Evolutionary conservation across 2,113 vertebrate genomes (phyloP).

Genomic region (Eurystomus gularis): DNA sequence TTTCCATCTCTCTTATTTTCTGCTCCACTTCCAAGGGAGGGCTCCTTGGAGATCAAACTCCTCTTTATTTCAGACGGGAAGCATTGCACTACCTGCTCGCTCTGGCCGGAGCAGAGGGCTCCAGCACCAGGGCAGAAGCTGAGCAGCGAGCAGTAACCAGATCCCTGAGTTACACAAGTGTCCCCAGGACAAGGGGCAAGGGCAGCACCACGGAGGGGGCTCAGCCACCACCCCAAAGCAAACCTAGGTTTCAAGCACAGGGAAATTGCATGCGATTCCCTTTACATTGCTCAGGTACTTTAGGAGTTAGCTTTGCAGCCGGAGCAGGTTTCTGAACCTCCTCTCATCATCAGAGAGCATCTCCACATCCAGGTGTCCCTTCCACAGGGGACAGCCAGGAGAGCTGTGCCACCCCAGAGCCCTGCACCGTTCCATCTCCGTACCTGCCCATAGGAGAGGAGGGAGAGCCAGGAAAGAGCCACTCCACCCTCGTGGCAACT

Average conservation of each 20-base stretch:
- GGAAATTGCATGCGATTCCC: neutral
- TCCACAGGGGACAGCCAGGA: neutral
- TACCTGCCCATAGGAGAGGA: neutral
- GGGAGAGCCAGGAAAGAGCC: neutral
- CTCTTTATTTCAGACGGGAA: rapidly evolving
- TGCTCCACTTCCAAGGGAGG: neutral
- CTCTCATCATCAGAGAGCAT: rapidly evolving
- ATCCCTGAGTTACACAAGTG: neutral
- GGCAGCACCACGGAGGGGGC: neutral
- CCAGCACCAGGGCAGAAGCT: neutral
- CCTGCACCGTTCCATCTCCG: neutral
- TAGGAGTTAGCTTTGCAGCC: rapidly evolving
- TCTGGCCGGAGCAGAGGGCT: neutral
- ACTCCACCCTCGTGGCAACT: neutral
- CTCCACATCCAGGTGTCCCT: rapidly evolving
- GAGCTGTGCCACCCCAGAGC: neutral
- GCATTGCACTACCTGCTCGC: rapidly evolving
- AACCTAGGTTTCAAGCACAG: rapidly evolving
- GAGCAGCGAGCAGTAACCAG: neutral
- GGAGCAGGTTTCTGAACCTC: neutral
- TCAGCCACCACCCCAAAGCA: neutral
- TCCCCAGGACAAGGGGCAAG: neutral
- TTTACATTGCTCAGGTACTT: rapidly evolving
- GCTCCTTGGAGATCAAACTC: neutral
- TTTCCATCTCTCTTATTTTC: neutral